Percentiles rank a stretch among this genome's conserved stretches.
Evolutionary conservation across 64 coral and sea anemone species (phyloP).

Genomic region (Cladopsammia gracilis): DNA sequence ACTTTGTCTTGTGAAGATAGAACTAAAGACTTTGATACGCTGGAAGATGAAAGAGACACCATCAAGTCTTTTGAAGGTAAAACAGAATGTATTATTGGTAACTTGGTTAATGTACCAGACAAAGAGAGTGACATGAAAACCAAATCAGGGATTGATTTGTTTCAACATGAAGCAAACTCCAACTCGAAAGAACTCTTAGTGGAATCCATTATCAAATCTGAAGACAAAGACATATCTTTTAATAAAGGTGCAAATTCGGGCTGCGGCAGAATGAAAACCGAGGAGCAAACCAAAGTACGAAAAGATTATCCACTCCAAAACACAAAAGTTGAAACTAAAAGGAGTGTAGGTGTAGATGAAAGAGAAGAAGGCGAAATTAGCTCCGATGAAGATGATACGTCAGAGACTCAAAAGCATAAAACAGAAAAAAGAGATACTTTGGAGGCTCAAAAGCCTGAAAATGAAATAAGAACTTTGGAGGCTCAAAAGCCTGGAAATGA

Average conservation of each 20-base stretch:
- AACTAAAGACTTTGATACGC: not conserved
- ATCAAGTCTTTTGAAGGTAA: not conserved
- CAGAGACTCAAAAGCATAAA: not conserved
- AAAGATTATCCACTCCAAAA: not conserved
- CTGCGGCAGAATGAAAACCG: not conserved
- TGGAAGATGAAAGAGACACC: not conserved
- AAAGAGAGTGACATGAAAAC: not conserved
- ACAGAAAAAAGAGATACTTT: not conserved
- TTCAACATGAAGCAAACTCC: not conserved
- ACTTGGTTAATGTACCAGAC: not conserved
- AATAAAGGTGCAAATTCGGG: not conserved
- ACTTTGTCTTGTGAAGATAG: not conserved
- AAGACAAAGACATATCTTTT: not conserved
- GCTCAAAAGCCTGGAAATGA: not conserved
- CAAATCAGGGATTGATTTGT: not conserved
- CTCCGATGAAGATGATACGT: conserved; percentile 67
- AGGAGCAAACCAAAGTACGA: not conserved
- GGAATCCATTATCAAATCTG: not conserved
- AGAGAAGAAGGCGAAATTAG: conserved; percentile 91
- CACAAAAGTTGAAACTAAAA: not conserved
- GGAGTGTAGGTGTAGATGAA: not conserved
- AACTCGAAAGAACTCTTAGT: not conserved
- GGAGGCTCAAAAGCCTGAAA: not conserved
- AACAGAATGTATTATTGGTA: not conserved
- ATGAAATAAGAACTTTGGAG: not conserved